A percentile compares a stretch with the other conserved stretches of the same genome.
Conservation (phyloP, 1,140 invertebrate species). For the Dinothrombium tinctorium region DNA sequence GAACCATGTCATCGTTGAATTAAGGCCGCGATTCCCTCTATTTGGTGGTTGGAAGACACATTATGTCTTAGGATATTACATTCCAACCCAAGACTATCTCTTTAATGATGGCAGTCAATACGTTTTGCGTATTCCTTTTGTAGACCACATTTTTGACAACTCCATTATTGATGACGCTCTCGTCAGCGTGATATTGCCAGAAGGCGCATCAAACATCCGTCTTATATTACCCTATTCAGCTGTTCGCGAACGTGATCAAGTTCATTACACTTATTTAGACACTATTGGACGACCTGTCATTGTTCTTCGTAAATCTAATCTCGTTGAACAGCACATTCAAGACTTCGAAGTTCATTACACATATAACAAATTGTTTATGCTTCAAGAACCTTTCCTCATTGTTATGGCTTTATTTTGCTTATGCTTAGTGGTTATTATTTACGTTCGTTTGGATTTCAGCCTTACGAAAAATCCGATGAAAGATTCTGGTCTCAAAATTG, state of each 20-base stretch:
- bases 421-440: slow-evolving; percentile 75
- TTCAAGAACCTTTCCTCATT: slow-evolving; percentile 69
- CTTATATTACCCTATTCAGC: slow-evolving; percentile 59
- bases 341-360: slow-evolving; percentile 58
- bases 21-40: slow-evolving; percentile 81
- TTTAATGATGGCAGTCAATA: slow-evolving; percentile 46
- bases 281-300: slow-evolving; percentile 74
- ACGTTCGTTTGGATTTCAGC: slow-evolving; percentile 84
- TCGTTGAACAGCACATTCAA: slow-evolving; percentile 91
- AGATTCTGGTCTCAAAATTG: too few species aligned
- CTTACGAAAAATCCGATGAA: slow-evolving; percentile 31
- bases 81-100: slow-evolving; percentile 87
- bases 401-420: slow-evolving; percentile 65
- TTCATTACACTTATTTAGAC: slow-evolving; percentile 86
- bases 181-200: slow-evolving; percentile 79
- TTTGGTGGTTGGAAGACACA: slow-evolving; percentile 98
- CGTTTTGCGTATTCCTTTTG: slow-evolving; percentile 62
- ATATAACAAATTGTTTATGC: slow-evolving; percentile 50
- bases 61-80: slow-evolving; percentile 88
- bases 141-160: slow-evolving; percentile 92
- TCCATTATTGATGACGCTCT: slow-evolving; percentile 77
- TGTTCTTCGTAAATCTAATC: slow-evolving; percentile 54
- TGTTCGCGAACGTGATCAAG: slow-evolving; percentile 39
- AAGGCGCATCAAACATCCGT: slow-evolving; percentile 55
- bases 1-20: slow-evolving; percentile 78